Percentiles rank a stretch among this genome's conserved stretches.
These are phyloP conservation scores for Glaucomys volans DNA, from an alignment of 2,113 vertebrate genomes.

Conservation along the genomic window DNA sequence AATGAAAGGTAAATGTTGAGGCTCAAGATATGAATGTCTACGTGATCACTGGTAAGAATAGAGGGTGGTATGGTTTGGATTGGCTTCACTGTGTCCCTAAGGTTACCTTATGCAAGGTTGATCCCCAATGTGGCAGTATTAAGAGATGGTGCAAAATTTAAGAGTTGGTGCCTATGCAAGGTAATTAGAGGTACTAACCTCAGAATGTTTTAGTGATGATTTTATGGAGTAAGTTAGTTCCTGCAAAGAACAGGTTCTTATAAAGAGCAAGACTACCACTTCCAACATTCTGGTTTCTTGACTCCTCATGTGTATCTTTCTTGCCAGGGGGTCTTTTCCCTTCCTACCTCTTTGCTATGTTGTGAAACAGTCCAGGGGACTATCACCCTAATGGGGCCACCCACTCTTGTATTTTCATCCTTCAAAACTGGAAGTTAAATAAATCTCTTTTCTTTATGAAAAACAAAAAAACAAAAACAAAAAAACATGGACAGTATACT, in stretches of 20 bases:
- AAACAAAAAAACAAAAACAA: too few relatives aligned
- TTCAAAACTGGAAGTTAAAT: neutral
- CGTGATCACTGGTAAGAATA: neutral
- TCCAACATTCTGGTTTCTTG: too few relatives aligned
- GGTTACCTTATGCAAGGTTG: neutral
- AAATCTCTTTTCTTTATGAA: neutral
- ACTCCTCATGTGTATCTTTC: neutral
- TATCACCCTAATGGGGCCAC: too few relatives aligned
- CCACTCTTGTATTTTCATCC: too few relatives aligned
- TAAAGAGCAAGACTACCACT: too few relatives aligned
- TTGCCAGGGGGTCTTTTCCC: neutral
- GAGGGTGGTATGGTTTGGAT: neutral
- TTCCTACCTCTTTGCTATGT: too few relatives aligned
- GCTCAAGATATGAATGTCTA: neutral
- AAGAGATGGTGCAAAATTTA: too few relatives aligned
- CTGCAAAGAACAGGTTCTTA: too few relatives aligned
- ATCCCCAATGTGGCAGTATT: neutral
- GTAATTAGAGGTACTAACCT: neutral
- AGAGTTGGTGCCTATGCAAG: too few relatives aligned
- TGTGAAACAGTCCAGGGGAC: neutral
- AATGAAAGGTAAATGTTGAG: neutral
- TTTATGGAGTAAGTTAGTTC: neutral
- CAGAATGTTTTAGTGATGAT: neutral
- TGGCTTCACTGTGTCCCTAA: neutral
- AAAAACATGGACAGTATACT: neutral